Evolutionary conservation across 2,888 invertebrate species (phyloP).

Genomic region (Xylota segnis): DNA sequence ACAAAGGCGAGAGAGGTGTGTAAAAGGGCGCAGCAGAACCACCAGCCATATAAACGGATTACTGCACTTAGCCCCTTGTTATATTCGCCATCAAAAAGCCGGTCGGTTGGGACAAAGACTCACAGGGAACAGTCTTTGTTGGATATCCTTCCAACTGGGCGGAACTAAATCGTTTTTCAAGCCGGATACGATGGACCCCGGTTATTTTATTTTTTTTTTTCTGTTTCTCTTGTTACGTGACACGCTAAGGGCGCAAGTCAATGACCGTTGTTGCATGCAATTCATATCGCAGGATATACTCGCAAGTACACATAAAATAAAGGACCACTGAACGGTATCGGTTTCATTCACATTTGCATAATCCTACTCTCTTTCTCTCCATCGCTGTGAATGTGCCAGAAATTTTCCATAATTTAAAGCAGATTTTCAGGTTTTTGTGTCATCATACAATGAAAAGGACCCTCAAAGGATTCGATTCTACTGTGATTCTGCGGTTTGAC

Average conservation of each 20-base stretch:
- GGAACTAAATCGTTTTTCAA: constrained; percentile 41
- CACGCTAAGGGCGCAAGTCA: constrained; percentile 40
- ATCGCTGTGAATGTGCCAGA: neutral
- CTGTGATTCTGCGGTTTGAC: constrained; percentile 13
- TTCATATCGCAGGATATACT: constrained; percentile 40
- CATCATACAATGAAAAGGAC: constrained; percentile 9
- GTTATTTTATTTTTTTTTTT: constrained; percentile 18
- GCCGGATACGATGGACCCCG: constrained; percentile 22
- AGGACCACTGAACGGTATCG: constrained; percentile 51
- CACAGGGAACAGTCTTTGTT: neutral
- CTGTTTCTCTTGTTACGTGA: neutral
- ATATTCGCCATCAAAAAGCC: constrained; percentile 10
- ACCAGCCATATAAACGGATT: constrained; percentile 57
- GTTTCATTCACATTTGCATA: constrained; percentile 49
- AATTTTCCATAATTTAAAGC: constrained; percentile 7
- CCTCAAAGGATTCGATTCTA: constrained; percentile 13
- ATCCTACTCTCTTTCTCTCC: constrained; percentile 15
- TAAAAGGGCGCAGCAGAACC: constrained; percentile 40
- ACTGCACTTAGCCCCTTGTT: constrained; percentile 63
- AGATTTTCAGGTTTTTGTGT: constrained; percentile 58
- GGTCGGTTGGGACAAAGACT: neutral
- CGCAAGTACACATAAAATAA: neutral
- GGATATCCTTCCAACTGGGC: constrained; percentile 20
- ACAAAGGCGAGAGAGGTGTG: constrained; percentile 15
- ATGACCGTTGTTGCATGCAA: constrained; percentile 60